Percentiles rank a stretch among this genome's conserved stretches.
Evolutionary conservation across 2,888 invertebrate genomes (phyloP).

Genomic region (Acanthosepion pharaonis): DNA sequence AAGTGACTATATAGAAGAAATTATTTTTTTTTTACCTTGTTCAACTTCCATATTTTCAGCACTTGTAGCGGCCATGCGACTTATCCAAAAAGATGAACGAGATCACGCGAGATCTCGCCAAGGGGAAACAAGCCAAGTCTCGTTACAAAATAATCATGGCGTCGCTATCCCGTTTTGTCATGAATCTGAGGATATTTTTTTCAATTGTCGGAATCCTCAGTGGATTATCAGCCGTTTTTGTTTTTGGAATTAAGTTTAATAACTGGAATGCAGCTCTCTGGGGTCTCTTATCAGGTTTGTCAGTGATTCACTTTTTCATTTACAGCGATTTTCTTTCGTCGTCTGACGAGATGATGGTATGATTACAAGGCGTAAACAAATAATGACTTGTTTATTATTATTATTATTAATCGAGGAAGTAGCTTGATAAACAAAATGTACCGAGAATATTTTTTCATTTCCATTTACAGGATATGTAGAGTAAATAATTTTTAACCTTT

Average conservation of each 20-base stretch:
- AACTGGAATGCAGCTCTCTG: slow-evolving; percentile 69
- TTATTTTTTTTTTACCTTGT: slow-evolving; percentile 39
- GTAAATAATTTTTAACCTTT: no score
- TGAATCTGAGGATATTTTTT: slow-evolving; percentile 50
- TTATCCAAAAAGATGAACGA: slow-evolving; percentile 39
- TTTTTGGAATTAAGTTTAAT: slow-evolving; percentile 63
- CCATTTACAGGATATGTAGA: no score
- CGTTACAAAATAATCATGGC: neutral
- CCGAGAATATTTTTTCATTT: no score
- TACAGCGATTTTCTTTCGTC: neutral
- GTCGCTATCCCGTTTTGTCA: neutral
- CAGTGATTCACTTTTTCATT: neutral
- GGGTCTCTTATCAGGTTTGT: slow-evolving; percentile 68
- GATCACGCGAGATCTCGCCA: neutral
- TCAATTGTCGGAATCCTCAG: slow-evolving; percentile 63
- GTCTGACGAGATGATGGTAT: neutral
- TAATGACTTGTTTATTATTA: neutral
- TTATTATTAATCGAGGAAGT: no score
- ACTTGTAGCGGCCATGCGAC: slow-evolving; percentile 46
- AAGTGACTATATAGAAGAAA: neutral
- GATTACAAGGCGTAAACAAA: neutral
- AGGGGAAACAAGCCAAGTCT: neutral
- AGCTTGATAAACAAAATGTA: no score
- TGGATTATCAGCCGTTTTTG: slow-evolving; percentile 63
- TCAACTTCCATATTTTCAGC: slow-evolving; percentile 43